Conservation (phyloP, 1,140 invertebrate genomes). For the Neodiprion fabricii region DNA sequence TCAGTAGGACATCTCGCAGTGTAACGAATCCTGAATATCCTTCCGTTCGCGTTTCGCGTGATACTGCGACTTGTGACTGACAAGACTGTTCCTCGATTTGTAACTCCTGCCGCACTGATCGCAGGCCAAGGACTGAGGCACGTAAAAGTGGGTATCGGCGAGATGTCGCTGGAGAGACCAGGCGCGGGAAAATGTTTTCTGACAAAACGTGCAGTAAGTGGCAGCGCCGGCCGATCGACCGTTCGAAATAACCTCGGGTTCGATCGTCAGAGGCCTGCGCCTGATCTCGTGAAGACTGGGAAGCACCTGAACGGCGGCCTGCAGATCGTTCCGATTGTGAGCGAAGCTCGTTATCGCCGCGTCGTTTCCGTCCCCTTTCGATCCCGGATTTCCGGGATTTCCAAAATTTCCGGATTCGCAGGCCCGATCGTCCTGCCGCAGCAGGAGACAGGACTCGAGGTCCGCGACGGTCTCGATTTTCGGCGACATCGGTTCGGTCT, state of each 20-base stretch:
- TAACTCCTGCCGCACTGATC: slow-evolving; percentile 62
- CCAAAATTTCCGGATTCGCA: slow-evolving; percentile 27
- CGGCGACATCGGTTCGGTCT: slow-evolving; percentile 54
- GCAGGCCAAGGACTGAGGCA: slow-evolving; percentile 60
- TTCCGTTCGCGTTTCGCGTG: slow-evolving; percentile 56
- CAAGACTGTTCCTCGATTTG: slow-evolving; percentile 63
- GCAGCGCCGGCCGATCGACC: slow-evolving; percentile 30
- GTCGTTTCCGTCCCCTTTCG: neutral
- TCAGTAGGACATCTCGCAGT: slow-evolving; percentile 37
- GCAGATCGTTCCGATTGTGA: slow-evolving; percentile 16
- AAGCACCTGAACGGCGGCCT: neutral
- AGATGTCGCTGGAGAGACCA: slow-evolving; percentile 65
- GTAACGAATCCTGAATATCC: slow-evolving; percentile 35
- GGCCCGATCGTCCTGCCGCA: neutral
- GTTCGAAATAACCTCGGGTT: slow-evolving; percentile 24
- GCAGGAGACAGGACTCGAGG: slow-evolving; percentile 40
- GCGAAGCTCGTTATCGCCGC: neutral
- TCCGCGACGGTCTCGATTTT: slow-evolving; percentile 41
- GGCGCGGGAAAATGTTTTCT: slow-evolving; percentile 61
- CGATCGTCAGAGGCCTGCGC: slow-evolving; percentile 23
- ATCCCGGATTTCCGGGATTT: slow-evolving; percentile 10
- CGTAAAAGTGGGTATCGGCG: slow-evolving; percentile 63
- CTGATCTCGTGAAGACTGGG: slow-evolving; percentile 21
- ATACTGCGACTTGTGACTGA: slow-evolving; percentile 64
- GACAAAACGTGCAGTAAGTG: slow-evolving; percentile 60